Evolutionary conservation across 1,140 invertebrate species (phyloP).

Genomic region (Brachionus calyciflorus): DNA sequence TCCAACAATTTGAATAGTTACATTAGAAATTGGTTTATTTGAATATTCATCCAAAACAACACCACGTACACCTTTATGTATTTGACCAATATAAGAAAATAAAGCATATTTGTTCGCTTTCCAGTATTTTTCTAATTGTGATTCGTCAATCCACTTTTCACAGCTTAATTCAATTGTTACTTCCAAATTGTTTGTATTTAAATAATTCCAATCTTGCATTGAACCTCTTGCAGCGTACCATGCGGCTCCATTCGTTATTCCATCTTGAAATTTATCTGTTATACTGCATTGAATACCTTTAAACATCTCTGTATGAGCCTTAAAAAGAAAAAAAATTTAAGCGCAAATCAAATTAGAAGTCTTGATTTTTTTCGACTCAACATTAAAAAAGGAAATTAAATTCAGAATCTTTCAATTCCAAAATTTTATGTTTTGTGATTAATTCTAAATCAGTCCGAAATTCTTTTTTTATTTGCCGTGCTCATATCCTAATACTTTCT

Average conservation of each 20-base stretch:
- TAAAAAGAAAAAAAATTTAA: neutral
- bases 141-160: conserved; percentile 80
- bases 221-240: conserved; percentile 62
- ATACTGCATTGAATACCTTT: neutral
- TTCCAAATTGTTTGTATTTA: conserved; percentile 96
- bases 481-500: too few relatives aligned
- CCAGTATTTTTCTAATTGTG: conserved; percentile 81
- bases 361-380: too few relatives aligned
- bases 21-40: conserved; percentile 1
- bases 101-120: conserved; percentile 84
- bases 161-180: conserved; percentile 94
- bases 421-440: too few relatives aligned
- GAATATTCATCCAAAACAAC: conserved; percentile 3
- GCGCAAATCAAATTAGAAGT: too few relatives aligned
- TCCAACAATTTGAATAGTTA: conserved; percentile 15
- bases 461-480: too few relatives aligned
- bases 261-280: conserved; percentile 20
- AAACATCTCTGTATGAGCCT: conserved; percentile 37
- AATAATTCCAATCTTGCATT: conserved; percentile 98
- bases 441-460: too few relatives aligned
- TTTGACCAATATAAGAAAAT: conserved; percentile 69
- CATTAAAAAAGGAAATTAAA: too few relatives aligned
- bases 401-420: too few relatives aligned
- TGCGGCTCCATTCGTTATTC: conserved; percentile 44
- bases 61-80: conserved; percentile 35